These are phyloP conservation scores for Diabrotica undecimpunctata DNA, from an alignment of 1,140 invertebrate species.

Conservation along the genomic window DNA sequence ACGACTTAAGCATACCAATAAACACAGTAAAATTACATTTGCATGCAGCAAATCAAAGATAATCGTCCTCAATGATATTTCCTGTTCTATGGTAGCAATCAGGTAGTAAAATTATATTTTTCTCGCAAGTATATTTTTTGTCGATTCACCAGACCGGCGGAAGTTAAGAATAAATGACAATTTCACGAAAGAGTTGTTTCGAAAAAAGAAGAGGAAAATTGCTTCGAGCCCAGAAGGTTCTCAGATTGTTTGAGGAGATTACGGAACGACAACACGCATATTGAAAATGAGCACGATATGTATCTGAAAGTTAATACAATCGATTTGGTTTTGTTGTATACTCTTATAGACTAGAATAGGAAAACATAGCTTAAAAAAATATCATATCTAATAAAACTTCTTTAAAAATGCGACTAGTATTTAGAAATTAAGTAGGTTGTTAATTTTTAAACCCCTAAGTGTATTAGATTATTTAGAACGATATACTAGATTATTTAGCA, in stretches of 20 bases:
- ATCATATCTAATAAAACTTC: too few relatives aligned
- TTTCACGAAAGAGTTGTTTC: constrained; percentile 15
- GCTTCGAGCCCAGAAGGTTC: constrained; percentile 7
- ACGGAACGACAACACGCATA: constrained; percentile 13
- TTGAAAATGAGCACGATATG: constrained; percentile 4
- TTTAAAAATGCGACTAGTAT: too few relatives aligned
- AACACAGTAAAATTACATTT: not conserved
- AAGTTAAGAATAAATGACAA: constrained; percentile 15
- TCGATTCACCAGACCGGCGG: constrained; percentile 6
- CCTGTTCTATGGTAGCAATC: constrained; percentile 6
- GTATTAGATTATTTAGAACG: too few relatives aligned
- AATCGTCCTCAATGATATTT: constrained; percentile 5
- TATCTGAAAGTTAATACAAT: too few relatives aligned
- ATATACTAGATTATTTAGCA: too few relatives aligned
- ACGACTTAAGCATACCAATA: too few relatives aligned
- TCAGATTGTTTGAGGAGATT: constrained; percentile 16
- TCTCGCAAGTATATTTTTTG: constrained; percentile 5
- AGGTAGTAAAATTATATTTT: constrained; percentile 5
- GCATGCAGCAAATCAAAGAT: constrained; percentile 6
- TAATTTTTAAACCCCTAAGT: too few relatives aligned
- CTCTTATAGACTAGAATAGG: too few relatives aligned
- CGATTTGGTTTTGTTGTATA: too few relatives aligned
- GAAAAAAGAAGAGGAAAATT: constrained; percentile 18
- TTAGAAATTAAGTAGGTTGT: too few relatives aligned
- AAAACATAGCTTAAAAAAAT: too few relatives aligned